A percentile compares a stretch with the other conserved stretches of the same genome.
Conservation (phyloP, 1,140 invertebrate species). For the Zaprionus taronus region DNA sequence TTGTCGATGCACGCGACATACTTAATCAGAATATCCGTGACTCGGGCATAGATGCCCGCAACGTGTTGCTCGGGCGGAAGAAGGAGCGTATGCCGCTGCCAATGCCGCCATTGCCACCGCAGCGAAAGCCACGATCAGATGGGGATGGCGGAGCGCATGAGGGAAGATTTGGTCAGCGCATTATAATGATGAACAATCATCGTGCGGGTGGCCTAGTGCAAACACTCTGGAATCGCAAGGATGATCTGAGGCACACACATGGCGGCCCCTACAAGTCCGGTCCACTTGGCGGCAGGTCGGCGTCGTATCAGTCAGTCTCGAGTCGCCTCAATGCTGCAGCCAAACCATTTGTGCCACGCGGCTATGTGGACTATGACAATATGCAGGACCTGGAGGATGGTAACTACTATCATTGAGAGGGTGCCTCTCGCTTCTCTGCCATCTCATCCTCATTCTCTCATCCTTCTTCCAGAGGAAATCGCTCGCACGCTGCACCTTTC, state of each 20-base stretch:
- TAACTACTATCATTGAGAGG: constrained; percentile 35
- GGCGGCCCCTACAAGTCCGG: constrained; percentile 18
- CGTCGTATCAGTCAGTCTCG: neutral
- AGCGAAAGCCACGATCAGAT: constrained; percentile 82
- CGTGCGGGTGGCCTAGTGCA: constrained; percentile 13
- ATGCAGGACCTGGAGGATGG: constrained; percentile 81
- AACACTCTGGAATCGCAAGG: constrained; percentile 44
- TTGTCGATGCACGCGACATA: constrained; percentile 89
- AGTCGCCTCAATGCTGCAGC: constrained; percentile 37
- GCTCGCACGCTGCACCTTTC: constrained; percentile 52
- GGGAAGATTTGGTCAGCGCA: constrained; percentile 46
- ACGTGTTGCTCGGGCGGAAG: constrained; percentile 84
- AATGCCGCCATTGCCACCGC: neutral
- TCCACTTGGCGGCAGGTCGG: neutral
- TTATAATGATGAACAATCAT: constrained; percentile 58
- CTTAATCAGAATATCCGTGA: constrained; percentile 88
- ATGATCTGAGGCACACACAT: constrained; percentile 7
- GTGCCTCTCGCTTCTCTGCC: neutral
- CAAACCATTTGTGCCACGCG: constrained; percentile 69
- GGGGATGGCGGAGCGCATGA: constrained; percentile 31
- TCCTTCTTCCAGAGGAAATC: constrained; percentile 62
- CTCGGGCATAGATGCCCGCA: constrained; percentile 87
- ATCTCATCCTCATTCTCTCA: neutral
- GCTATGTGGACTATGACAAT: constrained; percentile 80
- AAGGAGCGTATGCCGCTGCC: constrained; percentile 44